phyloP scores from a whole-genome alignment of 2,797 vertebrate species.

The Macropus fuliginosus region DNA sequence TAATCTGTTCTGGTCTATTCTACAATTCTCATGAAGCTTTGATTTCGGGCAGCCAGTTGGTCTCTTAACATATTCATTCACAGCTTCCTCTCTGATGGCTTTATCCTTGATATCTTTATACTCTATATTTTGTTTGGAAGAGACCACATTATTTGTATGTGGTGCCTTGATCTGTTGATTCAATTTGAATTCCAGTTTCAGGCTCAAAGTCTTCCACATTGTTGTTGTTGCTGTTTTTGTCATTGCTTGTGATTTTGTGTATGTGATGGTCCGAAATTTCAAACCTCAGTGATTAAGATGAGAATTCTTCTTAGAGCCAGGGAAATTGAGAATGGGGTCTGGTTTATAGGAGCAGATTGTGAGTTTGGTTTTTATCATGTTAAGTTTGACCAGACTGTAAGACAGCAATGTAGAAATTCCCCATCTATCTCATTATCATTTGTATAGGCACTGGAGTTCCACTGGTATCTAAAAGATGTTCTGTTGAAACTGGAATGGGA shows the following conservation, averaged over 20 bases:
- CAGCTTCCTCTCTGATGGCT: background rate
- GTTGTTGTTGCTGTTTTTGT: background rate
- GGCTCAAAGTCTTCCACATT: background rate
- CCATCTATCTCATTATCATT: background rate
- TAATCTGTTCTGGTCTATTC: background rate
- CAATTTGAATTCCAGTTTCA: background rate
- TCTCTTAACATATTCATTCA: background rate
- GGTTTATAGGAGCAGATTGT: background rate
- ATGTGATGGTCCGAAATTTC: slow-evolving; percentile 2
- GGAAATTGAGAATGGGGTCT: background rate
- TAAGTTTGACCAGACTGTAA: background rate
- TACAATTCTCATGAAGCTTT: background rate
- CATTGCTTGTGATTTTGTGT: background rate
- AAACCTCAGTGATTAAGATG: slow-evolving; percentile 26
- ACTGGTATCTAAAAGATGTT: background rate
- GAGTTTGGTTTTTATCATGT: background rate
- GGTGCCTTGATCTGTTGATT: background rate
- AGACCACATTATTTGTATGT: background rate
- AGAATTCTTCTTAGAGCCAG: background rate
- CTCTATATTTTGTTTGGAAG: background rate
- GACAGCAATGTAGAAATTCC: slow-evolving; percentile 4
- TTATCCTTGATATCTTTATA: background rate
- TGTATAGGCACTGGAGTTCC: background rate
- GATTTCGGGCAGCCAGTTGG: background rate
- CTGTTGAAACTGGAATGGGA: background rate